Evolutionary conservation across 2,797 vertebrate genomes (phyloP), one percentile per base, ranked within the genome.

Genomic region (Poeciliopsis presidionis): DNA sequence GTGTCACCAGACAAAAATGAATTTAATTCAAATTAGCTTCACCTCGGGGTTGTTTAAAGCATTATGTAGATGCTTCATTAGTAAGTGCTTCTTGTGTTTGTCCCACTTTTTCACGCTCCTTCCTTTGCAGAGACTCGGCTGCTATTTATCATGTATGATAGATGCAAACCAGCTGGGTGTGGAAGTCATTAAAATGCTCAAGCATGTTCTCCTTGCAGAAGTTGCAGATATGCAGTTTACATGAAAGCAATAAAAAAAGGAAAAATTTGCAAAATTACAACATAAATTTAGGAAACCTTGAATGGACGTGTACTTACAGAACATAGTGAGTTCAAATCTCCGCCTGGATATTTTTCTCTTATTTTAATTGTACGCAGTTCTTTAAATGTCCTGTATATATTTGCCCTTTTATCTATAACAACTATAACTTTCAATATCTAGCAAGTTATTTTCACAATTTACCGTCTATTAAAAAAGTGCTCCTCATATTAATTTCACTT

Each of bases 21-120:
- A 80, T 88, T 88, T 81, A 74, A 88, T 90, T 90, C 77, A 89
- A 83, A 92, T 91, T 84, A 92, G 86, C 82, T 79, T 83, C 83
- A 74, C 61, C 49, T 28, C 78, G 55, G 74, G 72, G 79, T 87
- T 85, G 81, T 92, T 90, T 79, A 81, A 88, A 87, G 74, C 80
- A 88, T 86, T 81, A 84, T 85, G 86, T 72, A 84, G 83, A 89
- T 82, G 82, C 79, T 91, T 90, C 74, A 84, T 83, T 82, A 84
- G 72, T 53, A 87, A 65, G 78, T 76, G 80, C 81, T 76, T 85
- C 72, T 70, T 2, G 6, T 82, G 74, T 86, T 87, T 86, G 84
- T 73, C 59, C 81, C 72, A 45, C 46, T 78, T 86, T 85, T 81
- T 65, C 78, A 49, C 57, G 41, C 70, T 74, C 45, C 13, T 69